A percentile compares a stretch with the other conserved stretches of the same genome.
Evolutionary conservation across 2,113 vertebrate species (phyloP).

Genomic region (Festucalex cinctus): DNA sequence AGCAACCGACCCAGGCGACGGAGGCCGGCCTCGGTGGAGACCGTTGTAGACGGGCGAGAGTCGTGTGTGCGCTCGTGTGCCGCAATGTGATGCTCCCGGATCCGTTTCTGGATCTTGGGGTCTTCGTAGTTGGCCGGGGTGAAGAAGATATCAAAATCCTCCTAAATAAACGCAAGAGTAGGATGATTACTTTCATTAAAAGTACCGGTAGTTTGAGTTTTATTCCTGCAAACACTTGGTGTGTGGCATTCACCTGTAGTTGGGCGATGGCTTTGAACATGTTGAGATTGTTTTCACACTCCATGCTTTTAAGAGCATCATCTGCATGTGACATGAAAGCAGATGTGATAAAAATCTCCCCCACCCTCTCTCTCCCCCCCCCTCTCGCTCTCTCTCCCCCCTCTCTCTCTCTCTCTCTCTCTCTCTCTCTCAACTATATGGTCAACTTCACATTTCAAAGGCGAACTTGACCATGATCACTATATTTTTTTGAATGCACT

Average conservation of each 20-base stretch:
- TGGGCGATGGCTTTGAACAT: constrained; percentile 80
- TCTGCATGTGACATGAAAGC: constrained; percentile 61
- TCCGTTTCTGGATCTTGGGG: constrained; percentile 67
- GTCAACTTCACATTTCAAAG: no score
- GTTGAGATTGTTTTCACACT: constrained; percentile 76
- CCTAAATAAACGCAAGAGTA: constrained; percentile 62
- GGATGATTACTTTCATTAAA: background rate
- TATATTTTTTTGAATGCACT: no score
- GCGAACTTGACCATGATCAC: no score
- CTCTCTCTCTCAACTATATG: no score
- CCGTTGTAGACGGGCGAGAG: constrained; percentile 44
- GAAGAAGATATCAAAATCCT: constrained; percentile 86
- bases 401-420: no score
- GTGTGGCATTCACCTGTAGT: constrained; percentile 77
- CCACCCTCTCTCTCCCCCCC: no score
- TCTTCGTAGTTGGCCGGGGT: constrained; percentile 79
- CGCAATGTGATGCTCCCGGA: constrained; percentile 80
- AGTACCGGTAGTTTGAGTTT: no score
- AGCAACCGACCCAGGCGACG: constrained; percentile 79
- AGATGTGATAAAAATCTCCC: no score
- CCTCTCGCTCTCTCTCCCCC: no score
- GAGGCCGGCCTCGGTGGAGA: constrained; percentile 68
- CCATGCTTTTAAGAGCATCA: constrained; percentile 78
- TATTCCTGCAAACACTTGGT: no score
- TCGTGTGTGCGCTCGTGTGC: constrained; percentile 71